phyloP scores from a whole-genome alignment of 2,113 vertebrate genomes.

The Neolamprologus hecqui region DNA sequence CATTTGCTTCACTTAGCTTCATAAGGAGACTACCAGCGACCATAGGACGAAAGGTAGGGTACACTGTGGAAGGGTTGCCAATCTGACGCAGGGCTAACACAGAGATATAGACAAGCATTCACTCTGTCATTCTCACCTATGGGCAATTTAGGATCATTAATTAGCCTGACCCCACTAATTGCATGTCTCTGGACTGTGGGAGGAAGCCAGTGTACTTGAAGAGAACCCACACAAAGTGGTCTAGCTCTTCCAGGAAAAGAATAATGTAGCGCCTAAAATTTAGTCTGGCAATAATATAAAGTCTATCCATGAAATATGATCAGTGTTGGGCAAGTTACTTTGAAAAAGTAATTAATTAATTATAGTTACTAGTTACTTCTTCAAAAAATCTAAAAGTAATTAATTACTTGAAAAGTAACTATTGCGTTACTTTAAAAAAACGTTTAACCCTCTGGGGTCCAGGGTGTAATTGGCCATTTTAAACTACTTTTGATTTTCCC shows the following conservation, averaged over 20 bases:
- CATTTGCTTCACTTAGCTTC: not conserved
- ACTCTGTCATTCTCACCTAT: not conserved
- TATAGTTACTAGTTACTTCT: not conserved
- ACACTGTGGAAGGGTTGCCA: not conserved
- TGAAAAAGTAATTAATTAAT: not conserved
- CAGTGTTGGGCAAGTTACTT: not conserved
- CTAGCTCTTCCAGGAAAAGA: not conserved
- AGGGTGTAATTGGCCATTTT: not conserved
- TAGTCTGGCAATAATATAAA: not conserved
- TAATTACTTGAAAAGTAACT: fast-evolving
- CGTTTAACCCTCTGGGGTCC: fast-evolving
- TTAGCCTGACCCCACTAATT: not conserved
- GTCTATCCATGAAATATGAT: not conserved
- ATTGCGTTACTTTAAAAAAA: not conserved
- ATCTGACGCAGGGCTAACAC: not conserved
- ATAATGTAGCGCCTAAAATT: not conserved
- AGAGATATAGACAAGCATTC: not conserved
- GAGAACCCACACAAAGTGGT: not conserved
- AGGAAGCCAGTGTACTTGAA: not conserved
- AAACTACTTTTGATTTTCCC: not conserved
- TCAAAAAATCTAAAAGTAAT: not conserved
- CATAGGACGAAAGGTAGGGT: not conserved
- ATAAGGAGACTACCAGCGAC: not conserved
- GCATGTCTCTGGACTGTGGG: not conserved
- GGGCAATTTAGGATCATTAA: not conserved